Evolutionary conservation across 2,888 invertebrate species (phyloP).

Genomic region (Phorcus lineatus): DNA sequence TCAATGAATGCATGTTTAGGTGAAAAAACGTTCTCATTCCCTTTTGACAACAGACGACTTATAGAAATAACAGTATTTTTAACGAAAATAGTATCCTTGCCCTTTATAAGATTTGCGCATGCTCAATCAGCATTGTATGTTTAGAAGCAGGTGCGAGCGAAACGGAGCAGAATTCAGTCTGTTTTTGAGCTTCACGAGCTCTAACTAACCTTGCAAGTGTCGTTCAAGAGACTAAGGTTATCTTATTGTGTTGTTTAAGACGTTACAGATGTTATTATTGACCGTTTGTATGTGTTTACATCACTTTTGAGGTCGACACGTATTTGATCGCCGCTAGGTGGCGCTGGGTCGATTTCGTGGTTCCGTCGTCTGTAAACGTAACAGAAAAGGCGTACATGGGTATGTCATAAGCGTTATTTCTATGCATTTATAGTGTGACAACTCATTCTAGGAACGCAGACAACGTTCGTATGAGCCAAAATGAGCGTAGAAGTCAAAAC

Average conservation of each 20-base stretch:
- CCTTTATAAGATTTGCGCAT: background rate
- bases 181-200: too few species aligned
- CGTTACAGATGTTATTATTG: too few species aligned
- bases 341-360: slow-evolving; percentile 5
- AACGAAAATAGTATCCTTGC: background rate
- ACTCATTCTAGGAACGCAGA: background rate
- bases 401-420: background rate
- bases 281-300: background rate
- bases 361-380: slow-evolving; percentile 20
- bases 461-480: slow-evolving; percentile 2
- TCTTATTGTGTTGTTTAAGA: too few species aligned
- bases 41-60: too few species aligned
- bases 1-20: too few species aligned
- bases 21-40: too few species aligned
- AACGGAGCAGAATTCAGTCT: background rate
- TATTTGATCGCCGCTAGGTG: slow-evolving; percentile 5
- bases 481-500: slow-evolving; percentile 72
- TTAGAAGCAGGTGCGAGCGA: background rate
- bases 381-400: background rate
- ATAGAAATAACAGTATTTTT: background rate
- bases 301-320: background rate
- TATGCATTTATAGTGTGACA: background rate
- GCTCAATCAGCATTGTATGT: slow-evolving; percentile 16
- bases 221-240: too few species aligned
- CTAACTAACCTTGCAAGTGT: too few species aligned